Percentiles rank a stretch among this genome's conserved stretches.
Conservation (phyloP, 2,113 vertebrate genomes). For the Elephas maximus region DNA sequence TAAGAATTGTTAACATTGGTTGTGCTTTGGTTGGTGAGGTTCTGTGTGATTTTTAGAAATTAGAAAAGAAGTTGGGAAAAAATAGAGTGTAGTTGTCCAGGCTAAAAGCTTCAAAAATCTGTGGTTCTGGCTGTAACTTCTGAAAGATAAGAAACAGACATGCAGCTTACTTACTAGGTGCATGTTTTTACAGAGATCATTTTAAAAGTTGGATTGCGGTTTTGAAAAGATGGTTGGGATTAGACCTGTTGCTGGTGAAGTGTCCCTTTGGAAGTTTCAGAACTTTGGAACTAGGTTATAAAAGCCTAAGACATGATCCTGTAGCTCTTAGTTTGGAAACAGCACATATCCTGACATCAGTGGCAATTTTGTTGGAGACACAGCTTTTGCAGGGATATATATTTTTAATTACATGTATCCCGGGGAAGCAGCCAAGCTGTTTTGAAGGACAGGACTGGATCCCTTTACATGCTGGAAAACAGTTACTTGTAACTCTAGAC, state of each 20-base stretch:
- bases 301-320: slow-evolving; percentile 68
- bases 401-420: slow-evolving; percentile 85
- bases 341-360: slow-evolving; percentile 79
- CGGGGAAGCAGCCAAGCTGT: slow-evolving; percentile 81
- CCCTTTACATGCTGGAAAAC: slow-evolving; percentile 85
- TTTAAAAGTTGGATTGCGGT: slow-evolving; percentile 75
- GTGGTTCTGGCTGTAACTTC: slow-evolving; percentile 63
- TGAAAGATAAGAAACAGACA: slow-evolving; percentile 72
- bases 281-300: slow-evolving; percentile 72
- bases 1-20: background rate
- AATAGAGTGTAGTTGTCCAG: slow-evolving; percentile 29
- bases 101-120: slow-evolving; percentile 61
- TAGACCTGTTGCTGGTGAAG: slow-evolving; percentile 72
- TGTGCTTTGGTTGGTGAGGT: slow-evolving; percentile 56
- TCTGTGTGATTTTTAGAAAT: slow-evolving; percentile 64
- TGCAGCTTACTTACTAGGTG: slow-evolving; percentile 59
- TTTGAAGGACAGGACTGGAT: slow-evolving; percentile 82
- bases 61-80: background rate
- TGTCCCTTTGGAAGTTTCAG: slow-evolving; percentile 72
- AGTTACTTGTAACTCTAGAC: slow-evolving; percentile 85
- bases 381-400: slow-evolving; percentile 80
- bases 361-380: slow-evolving; percentile 79
- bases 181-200: slow-evolving; percentile 69
- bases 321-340: slow-evolving; percentile 70
- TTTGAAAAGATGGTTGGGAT: slow-evolving; percentile 74